Base-by-base conservation (phyloP, 2,113 vertebrate genomes). In the Ranitomeya imitator region DNA sequence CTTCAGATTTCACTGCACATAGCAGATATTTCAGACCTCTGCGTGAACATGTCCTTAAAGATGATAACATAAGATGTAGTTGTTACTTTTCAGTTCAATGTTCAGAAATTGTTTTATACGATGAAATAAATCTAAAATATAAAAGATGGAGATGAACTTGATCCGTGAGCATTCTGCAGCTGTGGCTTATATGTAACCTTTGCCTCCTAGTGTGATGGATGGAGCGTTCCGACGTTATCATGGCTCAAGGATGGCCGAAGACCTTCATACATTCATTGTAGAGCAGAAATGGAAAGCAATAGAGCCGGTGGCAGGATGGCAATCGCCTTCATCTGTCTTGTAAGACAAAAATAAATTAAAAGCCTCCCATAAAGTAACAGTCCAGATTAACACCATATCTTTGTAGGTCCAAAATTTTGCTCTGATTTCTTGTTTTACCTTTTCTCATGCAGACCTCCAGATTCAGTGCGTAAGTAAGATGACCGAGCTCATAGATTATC, bases 231-330 rank as follows among this genome's bases (percentile, higher is more conserved):
- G 96, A 86, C 95, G 95, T 89, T 97, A 97, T 85, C 94, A 95
- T 60, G 96, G 96, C 52, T 95, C 96, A 21, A 93, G 95, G 21
- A 92, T 94, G 0, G 83, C 94, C 14, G 95, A 97, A 86, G 96
- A 97, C 84, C 93, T 97, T 88, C 94, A 96, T 83, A 92, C 90
- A 69, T 97, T 97, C 60, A 92, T 97, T 88, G 85, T 91, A 2
- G 94, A 96, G 89, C 94, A 93, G 88, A 97, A 96, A 85, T 97
- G 96, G 96, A 93, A 96, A 89, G 91, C 93, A 69, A 95, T 97
- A 85, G 96, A 97, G 67, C 96, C 96, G 69, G 90, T 97, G 57
- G 94, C 95, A 73, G 95, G 94, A 88, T 97, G 96, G 96, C 97
- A 96, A 60, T 96, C 96, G 16, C 96, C 96, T 1, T 96, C 96